phyloP scores from a whole-genome alignment of 2,113 vertebrate genomes.

The Jacana jacana region DNA sequence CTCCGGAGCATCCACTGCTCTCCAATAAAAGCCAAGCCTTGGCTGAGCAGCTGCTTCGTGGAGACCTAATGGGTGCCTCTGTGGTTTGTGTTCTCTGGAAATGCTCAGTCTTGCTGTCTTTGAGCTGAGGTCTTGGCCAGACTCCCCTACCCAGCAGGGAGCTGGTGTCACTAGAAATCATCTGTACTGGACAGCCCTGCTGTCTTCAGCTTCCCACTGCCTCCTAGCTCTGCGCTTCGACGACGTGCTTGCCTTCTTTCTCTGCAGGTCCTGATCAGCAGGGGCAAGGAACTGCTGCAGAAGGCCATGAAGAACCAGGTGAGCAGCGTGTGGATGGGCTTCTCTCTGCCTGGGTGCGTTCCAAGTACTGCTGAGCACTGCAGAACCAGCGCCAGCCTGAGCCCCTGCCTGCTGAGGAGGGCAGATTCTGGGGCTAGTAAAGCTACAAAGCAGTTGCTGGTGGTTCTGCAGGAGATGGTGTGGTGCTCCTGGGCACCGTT shows the following conservation, averaged over 20 bases:
- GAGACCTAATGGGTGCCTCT: not conserved
- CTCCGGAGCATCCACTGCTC: not conserved
- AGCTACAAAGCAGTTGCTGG: not conserved
- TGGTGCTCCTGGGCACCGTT: not conserved
- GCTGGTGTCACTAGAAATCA: not conserved
- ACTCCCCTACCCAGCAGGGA: not conserved
- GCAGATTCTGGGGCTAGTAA: not conserved
- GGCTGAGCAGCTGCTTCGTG: not conserved
- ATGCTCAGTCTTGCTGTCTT: not conserved
- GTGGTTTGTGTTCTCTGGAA: not conserved
- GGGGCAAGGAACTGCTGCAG: constrained; percentile 85
- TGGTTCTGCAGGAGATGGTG: not conserved
- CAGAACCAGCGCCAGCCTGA: not conserved
- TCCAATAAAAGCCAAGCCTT: not conserved
- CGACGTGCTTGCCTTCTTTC: not conserved
- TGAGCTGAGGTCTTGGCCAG: not conserved
- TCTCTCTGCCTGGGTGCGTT: not conserved
- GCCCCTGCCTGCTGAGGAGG: not conserved
- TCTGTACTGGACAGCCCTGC: accelerated
- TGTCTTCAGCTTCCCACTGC: not conserved
- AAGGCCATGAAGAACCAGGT: constrained; percentile 88
- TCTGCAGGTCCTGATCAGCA: constrained; percentile 78
- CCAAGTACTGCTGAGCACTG: not conserved
- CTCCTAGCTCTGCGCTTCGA: not conserved
- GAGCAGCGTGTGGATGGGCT: constrained; percentile 5